Conservation (phyloP, 2,797 vertebrate genomes). For the Tarsius wallacei region DNA sequence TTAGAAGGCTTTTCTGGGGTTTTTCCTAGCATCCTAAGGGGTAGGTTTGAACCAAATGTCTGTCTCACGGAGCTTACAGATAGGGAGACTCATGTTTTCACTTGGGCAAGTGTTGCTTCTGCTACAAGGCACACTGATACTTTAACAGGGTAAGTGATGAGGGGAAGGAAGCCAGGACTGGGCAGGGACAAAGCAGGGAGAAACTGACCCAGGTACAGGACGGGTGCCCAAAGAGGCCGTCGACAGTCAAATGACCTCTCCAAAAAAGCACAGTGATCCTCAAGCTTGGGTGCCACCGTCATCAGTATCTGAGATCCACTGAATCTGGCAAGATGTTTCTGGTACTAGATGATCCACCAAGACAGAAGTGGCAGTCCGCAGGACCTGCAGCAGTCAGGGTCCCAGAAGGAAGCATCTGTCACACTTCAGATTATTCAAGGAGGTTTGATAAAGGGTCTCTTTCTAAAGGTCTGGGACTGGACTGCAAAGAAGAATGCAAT, state of each 20-base stretch:
- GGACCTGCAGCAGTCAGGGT: not conserved
- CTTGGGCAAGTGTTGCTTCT: constrained; percentile 34
- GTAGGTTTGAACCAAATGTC: not conserved
- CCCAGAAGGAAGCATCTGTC: not conserved
- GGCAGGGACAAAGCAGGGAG: constrained; percentile 68
- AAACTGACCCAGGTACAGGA: constrained; percentile 65
- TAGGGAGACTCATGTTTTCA: constrained; percentile 35
- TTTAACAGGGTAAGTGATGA: constrained; percentile 26
- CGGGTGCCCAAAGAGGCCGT: constrained; percentile 31
- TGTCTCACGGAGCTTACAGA: not conserved
- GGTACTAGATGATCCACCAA: not conserved
- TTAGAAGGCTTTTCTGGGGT: constrained; percentile 4
- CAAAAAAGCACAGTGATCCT: constrained; percentile 41
- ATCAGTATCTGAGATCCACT: not conserved
- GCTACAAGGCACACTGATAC: constrained; percentile 45
- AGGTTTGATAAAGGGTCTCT: not conserved
- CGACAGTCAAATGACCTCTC: not conserved
- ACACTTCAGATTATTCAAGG: not conserved
- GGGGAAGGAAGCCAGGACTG: constrained; percentile 55
- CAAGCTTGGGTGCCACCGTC: not conserved
- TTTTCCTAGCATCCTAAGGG: not conserved
- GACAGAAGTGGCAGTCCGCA: not conserved
- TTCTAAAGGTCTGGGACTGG: constrained; percentile 30
- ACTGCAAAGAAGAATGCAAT: not conserved
- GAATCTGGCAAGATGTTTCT: constrained; percentile 54